Conservation (phyloP, 1,140 invertebrate species). For the Thrips palmi region DNA sequence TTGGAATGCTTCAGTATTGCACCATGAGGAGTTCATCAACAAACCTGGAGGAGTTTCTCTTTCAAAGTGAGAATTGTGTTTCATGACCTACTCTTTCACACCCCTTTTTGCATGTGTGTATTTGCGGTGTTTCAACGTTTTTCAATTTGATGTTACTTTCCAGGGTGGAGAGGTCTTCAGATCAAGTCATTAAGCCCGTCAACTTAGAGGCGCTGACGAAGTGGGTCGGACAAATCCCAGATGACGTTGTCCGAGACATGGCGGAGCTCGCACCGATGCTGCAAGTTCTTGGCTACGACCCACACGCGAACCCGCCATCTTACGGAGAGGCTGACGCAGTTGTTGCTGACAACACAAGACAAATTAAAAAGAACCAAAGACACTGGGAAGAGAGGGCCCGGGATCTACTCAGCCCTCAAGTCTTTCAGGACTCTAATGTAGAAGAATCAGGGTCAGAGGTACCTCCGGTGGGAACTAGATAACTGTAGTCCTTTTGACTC, state of each 20-base stretch:
- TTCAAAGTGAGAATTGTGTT: constrained; percentile 55
- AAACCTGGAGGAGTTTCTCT: constrained; percentile 82
- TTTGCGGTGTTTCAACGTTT: too few species aligned
- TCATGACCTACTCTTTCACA: neutral
- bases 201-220: constrained; percentile 91
- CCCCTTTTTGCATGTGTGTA: neutral
- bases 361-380: constrained; percentile 17
- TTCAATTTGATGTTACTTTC: constrained; percentile 19
- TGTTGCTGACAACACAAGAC: constrained; percentile 62
- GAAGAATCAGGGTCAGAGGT: too few species aligned
- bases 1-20: constrained; percentile 90
- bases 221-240: constrained; percentile 88
- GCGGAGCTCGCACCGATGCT: constrained; percentile 82
- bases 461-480: too few species aligned
- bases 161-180: constrained; percentile 92
- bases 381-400: constrained; percentile 17
- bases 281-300: constrained; percentile 81
- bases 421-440: too few species aligned
- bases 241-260: constrained; percentile 81
- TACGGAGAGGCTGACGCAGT: constrained; percentile 75
- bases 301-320: constrained; percentile 78
- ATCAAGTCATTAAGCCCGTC: constrained; percentile 96
- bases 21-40: constrained; percentile 95
- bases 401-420: too few species aligned
- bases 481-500: too few species aligned